Conservation (phyloP, 2,888 invertebrate genomes). For the Drosophila neotestacea region DNA sequence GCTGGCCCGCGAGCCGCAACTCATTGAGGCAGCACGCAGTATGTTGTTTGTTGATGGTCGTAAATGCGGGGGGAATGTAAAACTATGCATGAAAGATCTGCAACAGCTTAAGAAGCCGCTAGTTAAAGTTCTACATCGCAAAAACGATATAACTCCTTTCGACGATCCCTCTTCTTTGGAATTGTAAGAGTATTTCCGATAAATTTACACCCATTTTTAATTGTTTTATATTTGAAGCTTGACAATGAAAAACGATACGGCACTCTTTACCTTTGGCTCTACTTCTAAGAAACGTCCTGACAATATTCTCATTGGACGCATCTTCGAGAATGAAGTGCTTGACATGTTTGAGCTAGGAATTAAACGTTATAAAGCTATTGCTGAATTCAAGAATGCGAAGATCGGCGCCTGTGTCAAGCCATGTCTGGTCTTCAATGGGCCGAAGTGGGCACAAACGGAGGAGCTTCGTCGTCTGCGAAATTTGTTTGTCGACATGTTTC, state of each 20-base stretch:
- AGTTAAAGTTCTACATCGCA: conserved; percentile 90
- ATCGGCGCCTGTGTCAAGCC: conserved; percentile 94
- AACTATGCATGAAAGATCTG: conserved; percentile 93
- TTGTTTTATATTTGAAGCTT: conserved; percentile 84
- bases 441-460: conserved; percentile 93
- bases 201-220: neutral
- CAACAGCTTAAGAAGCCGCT: conserved; percentile 95
- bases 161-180: conserved; percentile 95
- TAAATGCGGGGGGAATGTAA: conserved; percentile 90
- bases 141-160: conserved; percentile 96
- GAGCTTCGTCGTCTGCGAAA: conserved; percentile 94
- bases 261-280: conserved; percentile 95
- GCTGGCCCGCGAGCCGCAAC: conserved; percentile 92
- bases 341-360: conserved; percentile 99
- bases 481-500: conserved; percentile 96
- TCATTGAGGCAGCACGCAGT: conserved; percentile 94
- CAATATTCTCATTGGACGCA: conserved; percentile 95
- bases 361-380: conserved; percentile 91
- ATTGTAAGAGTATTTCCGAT: conserved; percentile 87
- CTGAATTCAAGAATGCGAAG: conserved; percentile 92
- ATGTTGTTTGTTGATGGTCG: conserved; percentile 94
- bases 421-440: conserved; percentile 95
- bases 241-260: conserved; percentile 93
- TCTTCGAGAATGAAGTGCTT: conserved; percentile 94
- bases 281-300: conserved; percentile 98